phyloP scores from a whole-genome alignment of 1,140 invertebrate species.

The Drosophila malerkotliana region DNA sequence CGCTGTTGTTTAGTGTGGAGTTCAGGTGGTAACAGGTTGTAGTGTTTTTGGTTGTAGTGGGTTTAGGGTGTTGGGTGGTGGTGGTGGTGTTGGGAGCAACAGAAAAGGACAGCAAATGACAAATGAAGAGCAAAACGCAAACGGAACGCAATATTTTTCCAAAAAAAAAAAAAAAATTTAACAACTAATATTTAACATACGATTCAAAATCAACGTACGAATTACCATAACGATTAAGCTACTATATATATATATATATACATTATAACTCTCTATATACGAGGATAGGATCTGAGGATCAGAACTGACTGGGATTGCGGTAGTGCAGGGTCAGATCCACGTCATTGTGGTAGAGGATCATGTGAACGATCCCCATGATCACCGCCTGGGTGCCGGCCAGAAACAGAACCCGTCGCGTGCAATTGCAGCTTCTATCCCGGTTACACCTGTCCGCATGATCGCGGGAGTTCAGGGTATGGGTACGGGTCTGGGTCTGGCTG shows the following conservation, averaged over 20 bases:
- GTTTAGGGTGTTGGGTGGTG: background rate
- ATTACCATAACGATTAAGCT: constrained; percentile 1
- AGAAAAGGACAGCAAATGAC: constrained; percentile 31
- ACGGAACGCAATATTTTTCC: background rate
- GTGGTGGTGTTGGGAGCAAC: constrained; percentile 12
- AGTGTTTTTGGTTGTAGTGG: background rate
- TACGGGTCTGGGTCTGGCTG: too few relatives aligned
- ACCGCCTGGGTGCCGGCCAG: constrained; percentile 14
- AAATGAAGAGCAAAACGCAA: constrained; percentile 13
- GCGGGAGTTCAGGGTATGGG: too few relatives aligned
- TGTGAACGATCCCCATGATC: constrained; percentile 17
- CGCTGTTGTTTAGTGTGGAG: constrained; percentile 63
- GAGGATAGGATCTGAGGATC: background rate
- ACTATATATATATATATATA: background rate
- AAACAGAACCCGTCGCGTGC: background rate
- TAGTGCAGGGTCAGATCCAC: constrained; percentile 18
- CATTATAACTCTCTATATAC: background rate
- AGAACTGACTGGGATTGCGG: constrained; percentile 48
- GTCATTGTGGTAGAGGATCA: constrained; percentile 37
- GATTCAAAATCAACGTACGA: background rate
- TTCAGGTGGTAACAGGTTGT: constrained; percentile 1
- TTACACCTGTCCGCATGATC: background rate
- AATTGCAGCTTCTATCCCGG: background rate
- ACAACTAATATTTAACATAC: background rate
- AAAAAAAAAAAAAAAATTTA: background rate